Conservation (phyloP, 2,888 invertebrate species). For the Calameuta pallipes region DNA sequence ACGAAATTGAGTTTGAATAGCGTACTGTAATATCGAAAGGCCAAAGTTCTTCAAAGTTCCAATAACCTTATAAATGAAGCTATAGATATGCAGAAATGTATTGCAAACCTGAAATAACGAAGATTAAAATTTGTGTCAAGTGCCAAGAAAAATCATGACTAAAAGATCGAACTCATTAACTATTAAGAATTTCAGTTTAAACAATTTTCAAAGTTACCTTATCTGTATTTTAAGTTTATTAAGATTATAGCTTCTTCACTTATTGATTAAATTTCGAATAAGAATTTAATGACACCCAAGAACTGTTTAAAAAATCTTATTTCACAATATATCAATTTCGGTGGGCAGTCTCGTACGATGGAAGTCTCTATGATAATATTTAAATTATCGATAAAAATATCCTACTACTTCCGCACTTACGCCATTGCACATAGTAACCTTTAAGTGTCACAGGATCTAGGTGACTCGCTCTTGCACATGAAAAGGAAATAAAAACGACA, state of each 20-base stretch:
- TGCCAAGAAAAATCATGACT: background rate
- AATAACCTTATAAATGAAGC: background rate
- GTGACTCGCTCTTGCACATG: no score
- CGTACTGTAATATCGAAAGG: background rate
- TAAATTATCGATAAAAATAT: background rate
- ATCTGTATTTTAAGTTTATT: background rate
- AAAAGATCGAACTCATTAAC: background rate
- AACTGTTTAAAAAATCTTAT: background rate
- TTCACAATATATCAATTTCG: background rate
- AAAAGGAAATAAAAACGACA: background rate
- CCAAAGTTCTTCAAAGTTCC: background rate
- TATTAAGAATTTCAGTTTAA: background rate
- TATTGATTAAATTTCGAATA: background rate
- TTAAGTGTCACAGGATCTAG: background rate
- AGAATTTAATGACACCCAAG: background rate
- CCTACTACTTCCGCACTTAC: background rate
- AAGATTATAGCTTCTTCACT: background rate
- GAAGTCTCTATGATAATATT: background rate
- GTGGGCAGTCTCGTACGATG: background rate
- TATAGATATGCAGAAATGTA: background rate
- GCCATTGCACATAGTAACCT: background rate
- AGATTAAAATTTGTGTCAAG: background rate
- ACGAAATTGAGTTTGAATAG: background rate
- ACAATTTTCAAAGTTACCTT: background rate
- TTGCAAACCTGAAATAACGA: background rate